Evolutionary conservation across 1,140 invertebrate genomes (phyloP).

Genomic region (Ceratoteleas bidentatus): DNA sequence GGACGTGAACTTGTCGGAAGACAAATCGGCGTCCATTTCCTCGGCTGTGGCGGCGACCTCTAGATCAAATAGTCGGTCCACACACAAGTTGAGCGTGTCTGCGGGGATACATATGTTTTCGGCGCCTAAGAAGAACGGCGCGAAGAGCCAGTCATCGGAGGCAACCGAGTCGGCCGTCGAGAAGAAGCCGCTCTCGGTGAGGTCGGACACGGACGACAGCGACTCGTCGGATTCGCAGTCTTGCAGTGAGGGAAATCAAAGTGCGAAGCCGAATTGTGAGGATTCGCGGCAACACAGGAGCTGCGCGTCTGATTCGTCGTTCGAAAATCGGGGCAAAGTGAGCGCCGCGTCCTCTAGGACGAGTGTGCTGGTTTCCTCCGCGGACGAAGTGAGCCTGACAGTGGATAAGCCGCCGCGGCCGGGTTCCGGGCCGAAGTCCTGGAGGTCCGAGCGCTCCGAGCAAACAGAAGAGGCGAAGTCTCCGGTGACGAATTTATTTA

Average conservation of each 20-base stretch:
- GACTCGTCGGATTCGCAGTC: constrained; percentile 71
- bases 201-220: constrained; percentile 69
- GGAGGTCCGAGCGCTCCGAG: constrained; percentile 77
- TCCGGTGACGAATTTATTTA: constrained; percentile 86
- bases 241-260: constrained; percentile 72
- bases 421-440: constrained; percentile 77
- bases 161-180: constrained; percentile 37
- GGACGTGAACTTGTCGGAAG: constrained; percentile 66
- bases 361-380: constrained; percentile 81
- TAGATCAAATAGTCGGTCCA: constrained; percentile 43
- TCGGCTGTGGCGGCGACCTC: constrained; percentile 34
- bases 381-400: constrained; percentile 82
- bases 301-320: constrained; percentile 64
- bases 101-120: constrained; percentile 56
- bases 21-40: constrained; percentile 33
- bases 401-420: constrained; percentile 83
- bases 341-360: constrained; percentile 79
- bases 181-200: constrained; percentile 41
- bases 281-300: constrained; percentile 57
- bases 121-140: constrained; percentile 20
- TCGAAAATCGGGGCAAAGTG: constrained; percentile 66
- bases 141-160: constrained; percentile 35
- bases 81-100: constrained; percentile 60
- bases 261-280: constrained; percentile 26
- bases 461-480: constrained; percentile 86